Evolutionary conservation across 2,888 invertebrate genomes (phyloP), one percentile per base, ranked within the genome.

Genomic region (Eristalis arbustorum): DNA sequence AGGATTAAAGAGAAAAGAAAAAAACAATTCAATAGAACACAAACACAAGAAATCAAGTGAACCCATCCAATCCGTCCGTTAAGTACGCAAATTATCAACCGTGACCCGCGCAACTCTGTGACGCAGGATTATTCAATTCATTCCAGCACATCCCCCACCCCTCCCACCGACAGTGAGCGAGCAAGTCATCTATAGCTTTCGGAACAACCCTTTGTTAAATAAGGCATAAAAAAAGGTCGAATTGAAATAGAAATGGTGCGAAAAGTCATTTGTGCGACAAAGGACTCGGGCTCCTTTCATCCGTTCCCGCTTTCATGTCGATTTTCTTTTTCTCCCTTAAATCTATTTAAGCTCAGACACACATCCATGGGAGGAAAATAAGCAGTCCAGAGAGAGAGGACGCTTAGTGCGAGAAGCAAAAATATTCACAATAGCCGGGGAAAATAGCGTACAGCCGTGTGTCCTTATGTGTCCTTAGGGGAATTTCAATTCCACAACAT

Each of bases 171-270:
- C 10, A 37, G 25, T 49, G n/a, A n/a, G n/a, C 8, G n/a, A 61
- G 18, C 64, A 61, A 71, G 18, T 18, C 49, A 18, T 18, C 49
- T 18, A 49, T 18, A 8, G 49, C 49, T 49, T 49, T 56, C 31
- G 34, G 18, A 69, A 31, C 66, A 82, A 83, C 78, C 87, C 87
- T 83, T 78, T 83, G 87, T 79, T 82, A 83, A 87, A 87, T 87
- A 83, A 87, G 87, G 75, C 87, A 87, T 87, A 87, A 68, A 83
- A 67, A 78, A 87, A 83, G 83, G 82, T 78, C 82, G 72, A 83
- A 87, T 83, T 87, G 83, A 87, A 87, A 87, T 83, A 82, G 78
- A 83, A 83, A 79, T 83, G 87, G 83, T 82, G 87, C 78, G 87
- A 83, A 83, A 79, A 83, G 83, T 87, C 79, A 87, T 87, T 87